A percentile compares a stretch with the other conserved stretches of the same genome.
Evolutionary conservation across 2,888 invertebrate genomes (phyloP).

Genomic region (Thereva unica): DNA sequence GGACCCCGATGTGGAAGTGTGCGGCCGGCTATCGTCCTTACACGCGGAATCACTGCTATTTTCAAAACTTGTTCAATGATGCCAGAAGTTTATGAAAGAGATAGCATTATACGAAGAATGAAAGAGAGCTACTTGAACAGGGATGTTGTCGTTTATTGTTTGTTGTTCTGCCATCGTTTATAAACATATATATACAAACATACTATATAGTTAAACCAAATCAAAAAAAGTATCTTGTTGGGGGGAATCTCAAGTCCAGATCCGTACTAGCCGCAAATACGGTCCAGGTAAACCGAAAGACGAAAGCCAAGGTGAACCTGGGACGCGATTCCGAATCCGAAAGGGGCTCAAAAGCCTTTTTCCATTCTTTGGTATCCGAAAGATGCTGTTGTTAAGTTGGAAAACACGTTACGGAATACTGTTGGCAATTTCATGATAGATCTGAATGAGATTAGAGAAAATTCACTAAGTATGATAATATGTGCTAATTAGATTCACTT

Average conservation of each 20-base stretch:
- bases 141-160: slow-evolving; percentile 16
- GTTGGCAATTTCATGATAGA: slow-evolving; percentile 41
- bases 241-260: slow-evolving; percentile 26
- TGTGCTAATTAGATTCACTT: slow-evolving; percentile 46
- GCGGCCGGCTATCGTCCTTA: no score
- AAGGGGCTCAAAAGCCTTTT: slow-evolving; percentile 19
- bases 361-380: slow-evolving; percentile 15
- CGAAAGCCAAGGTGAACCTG: slow-evolving; percentile 11
- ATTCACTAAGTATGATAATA: slow-evolving; percentile 40
- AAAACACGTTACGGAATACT: slow-evolving; percentile 30
- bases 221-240: slow-evolving; percentile 25
- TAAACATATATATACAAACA: no score
- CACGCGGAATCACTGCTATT: no score
- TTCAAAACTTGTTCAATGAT: no score
- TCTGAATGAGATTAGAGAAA: slow-evolving; percentile 39
- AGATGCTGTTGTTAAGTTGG: slow-evolving; percentile 30
- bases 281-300: background rate
- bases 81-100: no score
- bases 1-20: no score
- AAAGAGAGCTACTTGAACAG: slow-evolving; percentile 9
- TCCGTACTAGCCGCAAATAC: slow-evolving; percentile 15
- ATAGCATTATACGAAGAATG: no score
- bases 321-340: slow-evolving; percentile 4
- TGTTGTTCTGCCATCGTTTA: slow-evolving; percentile 23
- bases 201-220: slow-evolving; percentile 29